These are phyloP conservation scores for Leuciscus waleckii DNA, from an alignment of 2,797 vertebrate genomes.

Conservation along the genomic window DNA sequence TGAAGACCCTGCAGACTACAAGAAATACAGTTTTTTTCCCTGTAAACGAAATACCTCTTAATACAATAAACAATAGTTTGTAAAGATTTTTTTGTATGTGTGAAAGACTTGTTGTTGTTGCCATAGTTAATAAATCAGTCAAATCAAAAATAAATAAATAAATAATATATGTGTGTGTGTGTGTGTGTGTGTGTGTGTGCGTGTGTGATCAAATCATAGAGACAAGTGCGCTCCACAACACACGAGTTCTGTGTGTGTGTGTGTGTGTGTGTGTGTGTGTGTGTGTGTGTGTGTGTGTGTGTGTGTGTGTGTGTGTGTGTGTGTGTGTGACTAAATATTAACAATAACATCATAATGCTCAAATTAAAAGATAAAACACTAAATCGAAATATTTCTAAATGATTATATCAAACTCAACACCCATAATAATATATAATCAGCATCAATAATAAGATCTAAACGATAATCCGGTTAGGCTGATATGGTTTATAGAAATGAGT, in stretches of 20 bases:
- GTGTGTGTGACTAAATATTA: neutral
- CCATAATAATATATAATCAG: neutral
- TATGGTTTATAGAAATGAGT: conserved; percentile 24
- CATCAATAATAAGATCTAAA: neutral
- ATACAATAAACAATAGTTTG: neutral
- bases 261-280: too few species aligned
- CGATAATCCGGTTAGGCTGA: neutral
- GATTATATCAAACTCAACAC: neutral
- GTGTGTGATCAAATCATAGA: too few species aligned
- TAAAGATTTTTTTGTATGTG: neutral
- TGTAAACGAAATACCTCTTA: neutral
- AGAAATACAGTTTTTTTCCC: neutral
- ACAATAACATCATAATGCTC: neutral
- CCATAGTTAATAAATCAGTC: neutral
- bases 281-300: too few species aligned
- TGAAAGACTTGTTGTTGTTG: neutral
- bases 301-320: too few species aligned
- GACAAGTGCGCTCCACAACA: too few species aligned
- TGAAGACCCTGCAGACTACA: neutral
- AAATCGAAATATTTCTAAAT: neutral
- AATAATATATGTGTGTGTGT: too few species aligned
- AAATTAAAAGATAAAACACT: neutral
- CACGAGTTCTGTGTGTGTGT: too few species aligned
- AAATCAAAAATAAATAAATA: neutral
- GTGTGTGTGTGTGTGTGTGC: too few species aligned